A percentile compares a stretch with the other conserved stretches of the same genome.
Evolutionary conservation across 53 echinoderm and acorn worm species (phyloP).

Genomic region (Paelopatides confundens): DNA sequence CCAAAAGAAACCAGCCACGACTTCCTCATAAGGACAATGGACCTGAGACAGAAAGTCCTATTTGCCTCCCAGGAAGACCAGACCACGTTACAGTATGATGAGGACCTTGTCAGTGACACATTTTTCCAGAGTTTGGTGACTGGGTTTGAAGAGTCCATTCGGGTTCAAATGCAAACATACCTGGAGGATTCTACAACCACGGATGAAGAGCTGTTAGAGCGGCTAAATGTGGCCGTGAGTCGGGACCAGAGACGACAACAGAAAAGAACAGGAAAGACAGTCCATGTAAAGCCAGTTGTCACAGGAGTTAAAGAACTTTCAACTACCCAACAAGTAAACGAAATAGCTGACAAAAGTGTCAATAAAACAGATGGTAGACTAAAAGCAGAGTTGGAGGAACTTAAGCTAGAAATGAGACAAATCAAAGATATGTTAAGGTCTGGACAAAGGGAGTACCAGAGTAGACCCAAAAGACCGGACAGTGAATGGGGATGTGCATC

Average conservation of each 20-base stretch:
- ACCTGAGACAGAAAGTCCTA: slow-evolving; percentile 57
- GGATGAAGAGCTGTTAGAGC: neutral
- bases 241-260: neutral
- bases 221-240: neutral
- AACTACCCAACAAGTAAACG: neutral
- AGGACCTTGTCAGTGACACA: slow-evolving; percentile 19
- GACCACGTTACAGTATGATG: slow-evolving; percentile 48
- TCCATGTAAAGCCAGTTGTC: neutral
- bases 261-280: neutral
- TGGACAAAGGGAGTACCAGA: neutral
- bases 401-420: neutral
- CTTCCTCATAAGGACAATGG: slow-evolving; percentile 48
- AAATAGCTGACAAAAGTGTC: neutral
- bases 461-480: neutral
- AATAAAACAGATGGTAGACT: neutral
- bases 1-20: slow-evolving; percentile 35
- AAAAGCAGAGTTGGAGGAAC: neutral
- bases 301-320: no score
- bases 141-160: slow-evolving; percentile 39
- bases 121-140: slow-evolving; percentile 57
- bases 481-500: neutral
- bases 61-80: slow-evolving; percentile 58
- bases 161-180: slow-evolving; percentile 10
- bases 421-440: neutral
- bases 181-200: neutral